phyloP scores from a whole-genome alignment of 2,888 invertebrate genomes.

The Ornithoptera priamus region DNA sequence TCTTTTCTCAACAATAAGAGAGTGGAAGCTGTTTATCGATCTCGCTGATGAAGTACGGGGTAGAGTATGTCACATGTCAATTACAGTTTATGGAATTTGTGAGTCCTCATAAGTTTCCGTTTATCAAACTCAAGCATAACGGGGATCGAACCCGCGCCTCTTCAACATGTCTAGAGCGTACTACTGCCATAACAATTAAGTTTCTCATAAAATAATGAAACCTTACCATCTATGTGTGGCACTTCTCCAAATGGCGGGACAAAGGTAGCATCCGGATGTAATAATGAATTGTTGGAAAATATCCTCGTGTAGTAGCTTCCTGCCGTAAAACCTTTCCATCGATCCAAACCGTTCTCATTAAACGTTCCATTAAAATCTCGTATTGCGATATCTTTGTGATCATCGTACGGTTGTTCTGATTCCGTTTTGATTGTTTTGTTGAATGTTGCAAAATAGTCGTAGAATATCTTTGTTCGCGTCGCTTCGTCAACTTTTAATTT shows the following conservation, averaged over 20 bases:
- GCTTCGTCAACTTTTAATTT: slow-evolving; percentile 64
- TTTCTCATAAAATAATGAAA: too few relatives aligned
- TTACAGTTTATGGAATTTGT: too few relatives aligned
- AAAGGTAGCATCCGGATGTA: slow-evolving; percentile 15
- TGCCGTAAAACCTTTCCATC: background rate
- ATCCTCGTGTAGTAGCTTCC: background rate
- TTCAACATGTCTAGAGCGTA: too few relatives aligned
- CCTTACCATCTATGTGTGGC: slow-evolving; percentile 9
- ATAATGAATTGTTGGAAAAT: slow-evolving; percentile 20
- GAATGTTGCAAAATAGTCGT: slow-evolving; percentile 67
- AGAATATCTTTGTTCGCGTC: slow-evolving; percentile 61
- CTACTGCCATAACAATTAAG: too few relatives aligned
- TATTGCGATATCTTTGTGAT: slow-evolving; percentile 10
- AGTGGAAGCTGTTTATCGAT: too few relatives aligned
- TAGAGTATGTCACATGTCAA: too few relatives aligned
- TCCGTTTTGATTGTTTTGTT: slow-evolving; percentile 45
- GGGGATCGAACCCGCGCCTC: too few relatives aligned
- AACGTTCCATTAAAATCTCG: slow-evolving; percentile 15
- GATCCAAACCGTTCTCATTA: background rate
- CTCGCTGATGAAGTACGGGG: too few relatives aligned
- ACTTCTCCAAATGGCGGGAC: slow-evolving; percentile 9
- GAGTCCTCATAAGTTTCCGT: too few relatives aligned
- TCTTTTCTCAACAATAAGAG: too few relatives aligned
- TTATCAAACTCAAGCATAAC: too few relatives aligned
- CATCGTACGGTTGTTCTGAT: background rate